Conservation (phyloP, 2,113 vertebrate genomes). For the Paedocypris sp. region DNA sequence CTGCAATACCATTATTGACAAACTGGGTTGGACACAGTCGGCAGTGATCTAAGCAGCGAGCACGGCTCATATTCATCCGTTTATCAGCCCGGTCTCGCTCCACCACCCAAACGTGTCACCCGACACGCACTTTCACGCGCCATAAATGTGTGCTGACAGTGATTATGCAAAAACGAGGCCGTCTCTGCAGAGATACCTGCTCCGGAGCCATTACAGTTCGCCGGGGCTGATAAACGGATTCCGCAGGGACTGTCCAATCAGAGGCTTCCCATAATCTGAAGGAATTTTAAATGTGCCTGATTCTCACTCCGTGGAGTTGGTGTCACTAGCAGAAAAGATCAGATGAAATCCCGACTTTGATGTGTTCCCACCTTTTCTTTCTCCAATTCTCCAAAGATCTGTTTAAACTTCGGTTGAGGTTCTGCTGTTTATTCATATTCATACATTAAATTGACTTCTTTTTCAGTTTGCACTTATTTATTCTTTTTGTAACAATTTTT, state of each 20-base stretch:
- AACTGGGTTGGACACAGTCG: constrained; percentile 62
- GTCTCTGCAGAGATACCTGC: constrained; percentile 62
- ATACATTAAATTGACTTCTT: too few species aligned
- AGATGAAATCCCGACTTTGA: constrained; percentile 52
- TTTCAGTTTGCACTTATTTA: too few species aligned
- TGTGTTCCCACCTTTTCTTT: too few species aligned
- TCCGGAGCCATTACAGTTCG: constrained; percentile 53
- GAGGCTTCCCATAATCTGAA: constrained; percentile 48
- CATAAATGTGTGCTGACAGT: constrained; percentile 72
- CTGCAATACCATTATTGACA: constrained; percentile 55
- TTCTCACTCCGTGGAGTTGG: constrained; percentile 47
- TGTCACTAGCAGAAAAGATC: constrained; percentile 48
- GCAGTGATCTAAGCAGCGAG: constrained; percentile 56
- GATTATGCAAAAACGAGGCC: constrained; percentile 73
- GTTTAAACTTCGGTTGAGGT: constrained; percentile 41
- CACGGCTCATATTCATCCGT: constrained; percentile 57
- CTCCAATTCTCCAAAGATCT: constrained; percentile 27
- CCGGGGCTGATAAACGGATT: constrained; percentile 55
- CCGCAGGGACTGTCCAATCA: constrained; percentile 34
- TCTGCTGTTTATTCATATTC: too few species aligned
- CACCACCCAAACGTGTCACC: constrained; percentile 55
- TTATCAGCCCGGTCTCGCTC: constrained; percentile 54
- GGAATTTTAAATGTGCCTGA: constrained; percentile 50
- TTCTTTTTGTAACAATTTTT: too few species aligned
- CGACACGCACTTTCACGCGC: constrained; percentile 58